Base-by-base conservation (phyloP, 2,888 invertebrate genomes). In the Trisateles emortualis region DNA sequence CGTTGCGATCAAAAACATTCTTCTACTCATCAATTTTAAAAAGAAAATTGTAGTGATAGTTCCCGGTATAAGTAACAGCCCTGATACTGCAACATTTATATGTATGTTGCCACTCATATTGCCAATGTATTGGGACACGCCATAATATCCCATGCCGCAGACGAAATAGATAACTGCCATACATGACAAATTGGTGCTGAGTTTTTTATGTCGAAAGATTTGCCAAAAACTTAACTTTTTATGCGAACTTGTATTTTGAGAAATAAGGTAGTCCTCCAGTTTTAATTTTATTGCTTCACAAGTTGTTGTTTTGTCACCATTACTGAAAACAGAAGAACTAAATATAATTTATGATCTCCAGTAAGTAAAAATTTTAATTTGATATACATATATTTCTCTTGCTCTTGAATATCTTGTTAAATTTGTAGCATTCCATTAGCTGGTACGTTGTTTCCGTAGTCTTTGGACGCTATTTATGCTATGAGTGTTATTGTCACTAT, bases 101-200 rank as follows among this genome's bases (percentile, higher is more conserved):
- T 97, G 97, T 48, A 97, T 95, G 66, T 97, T 87, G 0, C 96
- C 96, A 32, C 95, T 95, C 74, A 96, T 93, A 76, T 95, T 94
- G 0, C 96, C 95, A 42, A 96, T 95, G 75, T 95, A 97, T 75
- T 97, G 96, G 0, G 96, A 95, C 19, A 97, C 94, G 0, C 97
- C 97, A 72, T 97, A 98, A 79, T 97, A 96, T 19, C 97, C 96
- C 90, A 98, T 93, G 4, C 97, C 97, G 42, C 96, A 96, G 0
- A 96, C 95, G 10, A 96, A 92, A 95, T 96, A 97, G 68, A 95
- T 95, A 68, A 95, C 94, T 43, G 94, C 94, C 84, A 96, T 95
- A 53, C 94, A 94, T 0, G 94, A 60, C 0, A 96, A 94, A 72
- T 96, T 95, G 11, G 93, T 68, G 11, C 95, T 84, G 77, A 96